Conservation (phyloP, 2,113 vertebrate genomes). For the Malaclemys terrapin region DNA sequence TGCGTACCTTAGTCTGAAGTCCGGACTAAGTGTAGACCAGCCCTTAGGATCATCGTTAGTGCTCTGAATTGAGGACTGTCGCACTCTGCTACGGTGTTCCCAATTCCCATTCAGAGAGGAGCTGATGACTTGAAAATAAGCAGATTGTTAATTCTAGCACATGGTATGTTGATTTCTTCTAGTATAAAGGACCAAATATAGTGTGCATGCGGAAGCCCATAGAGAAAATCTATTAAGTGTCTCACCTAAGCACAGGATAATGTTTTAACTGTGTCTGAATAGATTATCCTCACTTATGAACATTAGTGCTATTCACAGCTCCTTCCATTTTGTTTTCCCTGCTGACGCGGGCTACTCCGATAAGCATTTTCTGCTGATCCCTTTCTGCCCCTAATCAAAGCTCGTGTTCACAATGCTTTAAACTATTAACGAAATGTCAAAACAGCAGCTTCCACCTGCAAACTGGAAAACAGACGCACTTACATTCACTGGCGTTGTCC, state of each 20-base stretch:
- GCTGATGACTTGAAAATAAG: not conserved
- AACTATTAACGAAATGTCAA: constrained; percentile 40
- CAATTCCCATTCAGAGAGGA: not conserved
- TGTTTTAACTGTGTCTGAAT: constrained; percentile 15
- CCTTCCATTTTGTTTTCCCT: constrained; percentile 21
- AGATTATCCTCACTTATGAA: not conserved
- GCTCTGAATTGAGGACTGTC: not conserved
- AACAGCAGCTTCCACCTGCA: not conserved
- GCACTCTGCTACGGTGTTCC: not conserved
- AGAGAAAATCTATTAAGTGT: constrained; percentile 4
- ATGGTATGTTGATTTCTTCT: not conserved
- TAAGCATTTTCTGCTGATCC: constrained; percentile 25
- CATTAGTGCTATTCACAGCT: constrained; percentile 21
- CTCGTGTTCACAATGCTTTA: constrained; percentile 37
- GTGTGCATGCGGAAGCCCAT: not conserved
- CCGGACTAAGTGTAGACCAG: too few species aligned
- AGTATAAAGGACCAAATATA: constrained; percentile 15
- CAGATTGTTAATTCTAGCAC: not conserved
- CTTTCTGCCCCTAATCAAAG: constrained; percentile 1
- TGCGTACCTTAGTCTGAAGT: too few species aligned
- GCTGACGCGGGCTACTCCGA: not conserved
- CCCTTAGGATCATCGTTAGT: not conserved
- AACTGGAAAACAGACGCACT: constrained; percentile 33
- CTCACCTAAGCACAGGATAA: not conserved
- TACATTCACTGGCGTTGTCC: constrained; percentile 28